Conservation (phyloP, 2,797 vertebrate genomes). For the Heteromormyrus szaboi region DNA sequence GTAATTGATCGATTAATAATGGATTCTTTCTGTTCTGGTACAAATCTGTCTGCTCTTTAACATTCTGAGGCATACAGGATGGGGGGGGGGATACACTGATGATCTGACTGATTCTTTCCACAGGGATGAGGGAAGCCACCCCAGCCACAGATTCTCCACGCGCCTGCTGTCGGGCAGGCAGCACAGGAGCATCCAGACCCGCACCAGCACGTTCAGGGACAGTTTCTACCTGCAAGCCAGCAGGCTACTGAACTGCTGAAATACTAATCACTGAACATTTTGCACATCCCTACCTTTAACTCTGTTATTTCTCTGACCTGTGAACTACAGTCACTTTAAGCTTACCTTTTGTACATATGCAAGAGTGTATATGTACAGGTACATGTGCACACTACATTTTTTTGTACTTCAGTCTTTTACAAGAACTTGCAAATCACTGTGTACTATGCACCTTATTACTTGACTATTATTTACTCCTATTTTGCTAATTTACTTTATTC, state of each 20-base stretch:
- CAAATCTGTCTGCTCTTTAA: not conserved
- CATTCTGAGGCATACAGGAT: not conserved
- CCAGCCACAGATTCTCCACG: not conserved
- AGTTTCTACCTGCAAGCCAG: not conserved
- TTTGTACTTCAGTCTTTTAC: not conserved
- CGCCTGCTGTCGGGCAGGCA: not conserved
- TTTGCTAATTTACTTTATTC: not conserved
- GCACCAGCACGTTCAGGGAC: not conserved
- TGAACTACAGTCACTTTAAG: not conserved
- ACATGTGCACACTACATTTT: not conserved
- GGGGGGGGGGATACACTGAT: not conserved
- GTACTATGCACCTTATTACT: not conserved
- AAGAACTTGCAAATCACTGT: not conserved
- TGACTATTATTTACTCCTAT: not conserved
- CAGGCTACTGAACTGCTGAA: not conserved
- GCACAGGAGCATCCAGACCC: not conserved
- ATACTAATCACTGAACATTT: not conserved
- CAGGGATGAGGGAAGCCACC: not conserved
- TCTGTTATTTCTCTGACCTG: not conserved
- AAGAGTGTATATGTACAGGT: not conserved
- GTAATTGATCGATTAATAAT: not conserved
- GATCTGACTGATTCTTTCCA: not conserved
- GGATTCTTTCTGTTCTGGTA: not conserved
- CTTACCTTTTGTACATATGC: not conserved
- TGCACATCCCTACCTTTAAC: not conserved